Evolutionary conservation across 2,888 invertebrate species (phyloP).

Genomic region (Lasioglossum lativentre): DNA sequence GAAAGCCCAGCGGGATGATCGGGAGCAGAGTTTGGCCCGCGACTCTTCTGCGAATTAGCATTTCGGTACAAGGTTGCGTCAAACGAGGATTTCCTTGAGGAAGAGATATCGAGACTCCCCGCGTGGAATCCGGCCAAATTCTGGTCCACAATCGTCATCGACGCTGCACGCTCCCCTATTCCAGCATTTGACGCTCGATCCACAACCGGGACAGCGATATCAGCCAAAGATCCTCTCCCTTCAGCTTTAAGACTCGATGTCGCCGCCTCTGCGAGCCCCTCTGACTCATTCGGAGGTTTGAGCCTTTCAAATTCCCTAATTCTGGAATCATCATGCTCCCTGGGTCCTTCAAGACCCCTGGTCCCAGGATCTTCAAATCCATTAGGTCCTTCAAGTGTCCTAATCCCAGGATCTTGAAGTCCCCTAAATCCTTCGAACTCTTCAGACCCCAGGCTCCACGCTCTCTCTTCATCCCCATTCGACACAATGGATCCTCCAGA

Average conservation of each 20-base stretch:
- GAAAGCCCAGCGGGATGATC: too few species aligned
- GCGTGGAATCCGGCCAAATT: constrained; percentile 37
- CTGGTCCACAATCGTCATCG: constrained; percentile 22
- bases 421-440: not conserved
- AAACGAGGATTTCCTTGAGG: constrained; percentile 21
- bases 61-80: not conserved
- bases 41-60: not conserved
- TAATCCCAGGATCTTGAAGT: not conserved
- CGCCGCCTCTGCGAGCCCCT: not conserved
- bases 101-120: not conserved
- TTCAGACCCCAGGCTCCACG: not conserved
- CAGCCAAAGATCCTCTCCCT: not conserved
- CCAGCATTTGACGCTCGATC: constrained; percentile 4
- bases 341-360: not conserved
- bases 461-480: not conserved
- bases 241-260: not conserved
- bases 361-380: not conserved
- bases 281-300: not conserved
- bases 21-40: not conserved
- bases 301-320: not conserved
- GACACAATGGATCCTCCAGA: not conserved
- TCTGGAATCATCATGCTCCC: not conserved
- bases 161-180: constrained; percentile 22
- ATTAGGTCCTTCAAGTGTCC: not conserved
- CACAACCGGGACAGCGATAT: not conserved